Evolutionary conservation across 53 echinoderm and acorn worm genomes (phyloP), one percentile per base, ranked within the genome.

Genomic region (Astropecten irregularis): DNA sequence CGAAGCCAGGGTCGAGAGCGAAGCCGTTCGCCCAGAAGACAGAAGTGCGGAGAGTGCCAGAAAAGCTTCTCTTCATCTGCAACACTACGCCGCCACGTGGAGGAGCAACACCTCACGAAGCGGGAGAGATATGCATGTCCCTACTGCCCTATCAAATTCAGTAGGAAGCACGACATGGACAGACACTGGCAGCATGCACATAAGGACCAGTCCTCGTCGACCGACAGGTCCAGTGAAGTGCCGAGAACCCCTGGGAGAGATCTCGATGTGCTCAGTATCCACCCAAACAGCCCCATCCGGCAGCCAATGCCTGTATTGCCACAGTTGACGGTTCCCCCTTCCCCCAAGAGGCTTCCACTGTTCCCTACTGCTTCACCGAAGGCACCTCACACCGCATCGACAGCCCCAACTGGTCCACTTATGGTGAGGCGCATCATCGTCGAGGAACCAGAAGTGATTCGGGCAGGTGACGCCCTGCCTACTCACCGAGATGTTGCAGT

Each of bases 171-270:
- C 11, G 72, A 72, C 13, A 6, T 72, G 20, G 72, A 72, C 26
- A 31, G 72, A 13, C 72, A 72, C 36, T 72, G 72, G 72, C 36
- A 34, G 21, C 16, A 10, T 0, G 46, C 6, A 25, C 72, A 72
- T 21, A 18, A 47, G 23, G 72, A 53, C 1, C 27, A 32, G 9
- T 20, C 16, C n/a, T 3, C 18, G 0, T 27, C 19, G 16, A 16
- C 22, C 5, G 11, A 51, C 26, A 4, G 21, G 39, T 35, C 55
- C 22, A 25, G 9, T 15, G 30, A 50, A 49, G 38, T 73, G 3
- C 74, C 74, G 10, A 56, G 40, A 40, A 73, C 74, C 4, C 74
- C 56, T 27, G 74, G 74, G 3, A 73, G 56, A 37, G 74, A 73
- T 21, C 3, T 56, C 0, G 74, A 54, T 29, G 23, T 56, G 3